These are phyloP conservation scores for Theristicus caerulescens DNA, from an alignment of 2,113 vertebrate species.

Conservation along the genomic window DNA sequence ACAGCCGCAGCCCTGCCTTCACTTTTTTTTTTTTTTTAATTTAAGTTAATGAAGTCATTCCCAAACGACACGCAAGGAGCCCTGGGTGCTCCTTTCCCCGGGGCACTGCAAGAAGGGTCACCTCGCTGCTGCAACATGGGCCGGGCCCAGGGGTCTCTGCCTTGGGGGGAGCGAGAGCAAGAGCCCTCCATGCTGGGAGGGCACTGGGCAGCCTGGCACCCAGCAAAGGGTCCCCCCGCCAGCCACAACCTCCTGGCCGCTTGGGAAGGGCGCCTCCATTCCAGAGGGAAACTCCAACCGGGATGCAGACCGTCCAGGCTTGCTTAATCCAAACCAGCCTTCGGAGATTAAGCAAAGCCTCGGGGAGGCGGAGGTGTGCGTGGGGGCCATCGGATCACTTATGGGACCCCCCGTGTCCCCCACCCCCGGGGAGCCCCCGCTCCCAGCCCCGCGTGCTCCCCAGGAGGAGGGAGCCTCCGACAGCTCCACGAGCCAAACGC, in stretches of 20 bases:
- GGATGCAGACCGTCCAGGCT: background rate
- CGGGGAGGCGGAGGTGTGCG: background rate
- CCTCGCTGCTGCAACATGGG: rapidly evolving
- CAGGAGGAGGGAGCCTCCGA: rapidly evolving
- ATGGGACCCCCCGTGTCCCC: rapidly evolving
- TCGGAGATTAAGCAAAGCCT: background rate
- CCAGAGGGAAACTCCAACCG: background rate
- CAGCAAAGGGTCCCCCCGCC: background rate
- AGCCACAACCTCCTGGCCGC: background rate
- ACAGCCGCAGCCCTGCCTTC: slow-evolving; percentile 8
- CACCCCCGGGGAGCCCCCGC: background rate
- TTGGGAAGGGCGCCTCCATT: background rate
- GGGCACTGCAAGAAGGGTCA: background rate
- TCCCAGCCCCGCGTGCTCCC: rapidly evolving
- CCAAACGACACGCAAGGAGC: background rate
- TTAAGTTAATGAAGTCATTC: slow-evolving; percentile 46
- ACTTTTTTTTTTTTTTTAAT: background rate
- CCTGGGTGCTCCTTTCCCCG: background rate
- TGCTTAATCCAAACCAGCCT: background rate
- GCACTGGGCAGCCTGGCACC: background rate
- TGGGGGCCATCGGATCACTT: rapidly evolving
- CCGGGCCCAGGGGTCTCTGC: rapidly evolving
- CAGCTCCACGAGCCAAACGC: rapidly evolving
- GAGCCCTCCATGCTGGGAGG: background rate
- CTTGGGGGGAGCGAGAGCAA: background rate